A percentile compares a stretch with the other conserved stretches of the same genome.
Evolutionary conservation across 1,140 invertebrate genomes (phyloP).

Genomic region (Ptiloglossa arizonensis): DNA sequence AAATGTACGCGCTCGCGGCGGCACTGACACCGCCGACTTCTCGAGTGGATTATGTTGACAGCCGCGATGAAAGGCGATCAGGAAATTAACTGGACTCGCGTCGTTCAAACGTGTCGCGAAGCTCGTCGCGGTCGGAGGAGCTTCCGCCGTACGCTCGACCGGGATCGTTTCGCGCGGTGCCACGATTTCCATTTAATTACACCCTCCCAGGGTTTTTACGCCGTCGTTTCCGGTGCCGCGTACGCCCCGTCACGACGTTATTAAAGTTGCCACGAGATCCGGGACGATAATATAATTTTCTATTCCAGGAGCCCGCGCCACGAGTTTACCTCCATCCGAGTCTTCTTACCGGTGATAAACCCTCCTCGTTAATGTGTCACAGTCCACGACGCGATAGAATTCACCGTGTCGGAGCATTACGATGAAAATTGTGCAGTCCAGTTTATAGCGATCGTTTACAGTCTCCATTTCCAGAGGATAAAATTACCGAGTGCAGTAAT

Average conservation of each 20-base stretch:
- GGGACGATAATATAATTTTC: background rate
- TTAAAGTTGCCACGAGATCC: background rate
- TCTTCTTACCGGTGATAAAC: too few species aligned
- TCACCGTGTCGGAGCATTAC: too few species aligned
- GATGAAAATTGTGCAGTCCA: too few species aligned
- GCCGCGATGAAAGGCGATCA: slow-evolving; percentile 56
- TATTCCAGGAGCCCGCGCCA: background rate
- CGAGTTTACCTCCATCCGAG: too few species aligned
- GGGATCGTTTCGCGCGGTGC: background rate
- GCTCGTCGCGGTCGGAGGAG: too few species aligned
- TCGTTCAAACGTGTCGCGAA: slow-evolving; percentile 50
- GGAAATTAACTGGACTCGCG: slow-evolving; percentile 63
- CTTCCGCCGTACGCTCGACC: background rate
- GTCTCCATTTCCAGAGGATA: too few species aligned
- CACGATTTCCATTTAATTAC: slow-evolving; percentile 43
- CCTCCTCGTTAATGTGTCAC: too few species aligned
- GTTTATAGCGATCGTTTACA: too few species aligned
- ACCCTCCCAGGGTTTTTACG: background rate
- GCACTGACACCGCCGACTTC: slow-evolving; percentile 48
- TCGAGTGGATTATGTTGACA: slow-evolving; percentile 63
- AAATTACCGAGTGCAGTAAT: too few species aligned
- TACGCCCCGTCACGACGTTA: background rate
- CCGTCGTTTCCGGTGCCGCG: too few species aligned
- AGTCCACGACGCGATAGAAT: too few species aligned
- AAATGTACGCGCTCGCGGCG: slow-evolving; percentile 46